Base-by-base conservation (phyloP, 2,113 vertebrate genomes). In the Falco punctatus region DNA sequence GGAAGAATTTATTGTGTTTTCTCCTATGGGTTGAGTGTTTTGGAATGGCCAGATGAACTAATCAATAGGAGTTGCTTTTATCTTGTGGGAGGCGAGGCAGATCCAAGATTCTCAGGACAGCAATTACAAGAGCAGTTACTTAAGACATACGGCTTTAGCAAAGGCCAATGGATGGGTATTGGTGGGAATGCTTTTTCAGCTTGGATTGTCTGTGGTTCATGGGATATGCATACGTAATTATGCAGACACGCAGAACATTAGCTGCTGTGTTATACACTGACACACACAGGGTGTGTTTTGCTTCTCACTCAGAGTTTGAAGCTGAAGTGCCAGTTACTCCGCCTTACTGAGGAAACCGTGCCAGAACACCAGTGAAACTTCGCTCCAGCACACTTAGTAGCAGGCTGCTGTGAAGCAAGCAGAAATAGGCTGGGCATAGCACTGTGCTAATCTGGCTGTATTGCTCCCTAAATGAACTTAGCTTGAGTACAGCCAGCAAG, bases 161-260 rank as follows among this genome's bases (percentile, higher is more conserved):
- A 59, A 79, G 73, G 22, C 33, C 48, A 10, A 0, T 8, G 64
- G 22, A 35, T 48, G 32, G n/a, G 1, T 12, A 22, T 44, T 12
- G 1, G 35, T 9, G 10, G 62, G 49, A 81, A 66, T 14, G 30
- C 12, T 64, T 26, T 30, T 75, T 32, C 26, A 55, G 28, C 23
- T 52, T 12, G 30, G 32, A 2, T 24, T 42, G 10, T 7, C 32
- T 51, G 35, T 35, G 54, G 5, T 15, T 71, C 13, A 0, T 30
- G 32, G 38, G 19, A 35, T 15, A 1, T 6, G 16, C 13, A 20
- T 5, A 14, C n/a, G 0, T 8, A 28, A 14, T 32, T 6, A 21
- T 14, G 11, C 35, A 61, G 46, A 18, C 18, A 4, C 4, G 24
- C 9, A 35, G 71, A 52, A 3, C 2, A 17, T 55, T 26, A 24